Evolutionary conservation across 2,113 vertebrate genomes (phyloP), one percentile per base, ranked within the genome.

Genomic region (Halcyon malimbica): DNA sequence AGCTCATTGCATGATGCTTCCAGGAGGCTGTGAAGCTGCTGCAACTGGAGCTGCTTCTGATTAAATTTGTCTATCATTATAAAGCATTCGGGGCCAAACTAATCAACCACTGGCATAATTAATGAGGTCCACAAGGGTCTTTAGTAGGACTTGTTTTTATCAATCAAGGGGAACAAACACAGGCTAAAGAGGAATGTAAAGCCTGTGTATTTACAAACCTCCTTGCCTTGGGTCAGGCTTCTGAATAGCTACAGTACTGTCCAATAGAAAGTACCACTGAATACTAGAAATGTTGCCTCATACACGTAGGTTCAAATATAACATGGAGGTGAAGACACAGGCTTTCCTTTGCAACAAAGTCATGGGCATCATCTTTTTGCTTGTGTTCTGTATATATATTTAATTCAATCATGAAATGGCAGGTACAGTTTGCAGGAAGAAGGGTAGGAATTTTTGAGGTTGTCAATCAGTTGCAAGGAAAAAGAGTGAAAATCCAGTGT

Each of bases 41-140:
- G 59, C 51, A 93, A 86, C 29, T 11, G 13, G 81, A 92, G 64
- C 87, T 94, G 91, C 53, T 90, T 46, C 15, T 90, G 65, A 94
- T 95, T 96, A 84, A 85, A 77, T 68, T 57, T 94, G 44, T 21
- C 46, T 89, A 88, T 88, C 94, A 56, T 93, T 93, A 65, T 9
- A 21, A 83, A 89, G 41, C 11, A 29, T 80, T 86, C 64, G 57
- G 50, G 20, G 51, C 33, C 25, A 93, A 71, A 86, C 16, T 16
- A 78, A 83, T 85, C 68, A 80, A 81, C 85, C 75, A 50, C 6
- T 87, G n/a, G 33, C n/a, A 71, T 75, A 85, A 89, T 53, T 91
- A 89, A 84, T 53, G 39, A 65, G 75, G 42, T 60, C 63, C 75
- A 77, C 54, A 62, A 63, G 15, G 19, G 19, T 16, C 31, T 67